A percentile compares a stretch with the other conserved stretches of the same genome.
These are phyloP conservation scores for Dicyrtomina minuta DNA, from an alignment of 2,888 invertebrate species.

Conservation along the genomic window DNA sequence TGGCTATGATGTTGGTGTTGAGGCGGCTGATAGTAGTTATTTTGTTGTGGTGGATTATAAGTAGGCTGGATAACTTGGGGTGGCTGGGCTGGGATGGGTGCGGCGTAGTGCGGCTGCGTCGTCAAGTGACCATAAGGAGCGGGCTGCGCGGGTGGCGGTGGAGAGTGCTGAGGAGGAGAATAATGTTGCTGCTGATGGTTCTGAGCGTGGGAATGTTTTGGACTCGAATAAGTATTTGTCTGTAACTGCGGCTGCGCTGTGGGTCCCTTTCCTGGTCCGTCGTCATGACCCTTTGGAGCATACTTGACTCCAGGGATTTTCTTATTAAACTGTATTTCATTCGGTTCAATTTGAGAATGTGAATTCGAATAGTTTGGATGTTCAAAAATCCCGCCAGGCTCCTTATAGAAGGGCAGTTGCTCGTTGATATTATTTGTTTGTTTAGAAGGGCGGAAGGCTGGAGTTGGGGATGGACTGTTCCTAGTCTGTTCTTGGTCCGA, in stretches of 20 bases:
- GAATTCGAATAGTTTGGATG: constrained; percentile 30
- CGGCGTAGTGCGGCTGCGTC: constrained; percentile 32
- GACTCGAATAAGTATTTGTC: constrained; percentile 14
- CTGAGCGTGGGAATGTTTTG: constrained; percentile 30
- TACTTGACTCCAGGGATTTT: constrained; percentile 44
- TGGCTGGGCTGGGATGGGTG: constrained; percentile 29
- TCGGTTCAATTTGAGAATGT: constrained; percentile 35
- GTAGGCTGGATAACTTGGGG: not conserved
- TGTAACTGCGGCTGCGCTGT: constrained; percentile 9
- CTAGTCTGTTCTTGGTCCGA: constrained; percentile 40
- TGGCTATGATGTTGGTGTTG: constrained; percentile 7
- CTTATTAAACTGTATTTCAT: constrained; percentile 30
- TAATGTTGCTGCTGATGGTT: constrained; percentile 35
- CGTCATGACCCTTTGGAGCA: constrained; percentile 47
- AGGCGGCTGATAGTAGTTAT: not conserved
- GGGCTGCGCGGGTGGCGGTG: not conserved
- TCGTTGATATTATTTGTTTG: constrained; percentile 36
- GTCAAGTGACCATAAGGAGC: constrained; percentile 25
- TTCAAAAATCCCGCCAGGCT: constrained; percentile 51
- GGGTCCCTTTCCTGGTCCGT: too few relatives aligned
- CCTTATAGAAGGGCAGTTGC: constrained; percentile 52
- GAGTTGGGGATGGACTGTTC: constrained; percentile 39
- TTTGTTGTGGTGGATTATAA: not conserved
- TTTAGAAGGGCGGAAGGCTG: not conserved
- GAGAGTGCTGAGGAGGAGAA: constrained; percentile 21